Evolutionary conservation across 2,888 invertebrate species (phyloP).

Genomic region (Tetropium fuscum): DNA sequence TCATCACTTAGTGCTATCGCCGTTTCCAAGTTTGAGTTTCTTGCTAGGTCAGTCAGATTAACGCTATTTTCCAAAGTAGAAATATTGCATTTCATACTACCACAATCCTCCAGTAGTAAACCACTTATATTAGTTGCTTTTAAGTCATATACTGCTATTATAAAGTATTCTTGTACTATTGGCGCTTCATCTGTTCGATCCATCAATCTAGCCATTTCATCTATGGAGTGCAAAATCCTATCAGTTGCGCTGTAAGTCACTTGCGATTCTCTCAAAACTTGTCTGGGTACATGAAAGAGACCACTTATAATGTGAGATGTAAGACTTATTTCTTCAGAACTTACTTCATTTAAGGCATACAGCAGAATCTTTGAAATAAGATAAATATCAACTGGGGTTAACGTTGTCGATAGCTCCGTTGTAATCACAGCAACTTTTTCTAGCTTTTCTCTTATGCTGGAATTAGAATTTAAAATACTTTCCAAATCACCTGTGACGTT

Average conservation of each 20-base stretch:
- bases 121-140: slow-evolving; percentile 66
- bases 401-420: slow-evolving; percentile 2
- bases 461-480: slow-evolving; percentile 36
- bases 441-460: slow-evolving; percentile 34
- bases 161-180: slow-evolving; percentile 64
- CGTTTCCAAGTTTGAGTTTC: slow-evolving; percentile 32
- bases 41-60: slow-evolving; percentile 26
- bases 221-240: slow-evolving; percentile 40
- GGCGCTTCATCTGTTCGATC: slow-evolving; percentile 8
- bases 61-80: slow-evolving; percentile 15
- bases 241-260: slow-evolving; percentile 43
- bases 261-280: slow-evolving; percentile 44
- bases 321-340: slow-evolving; percentile 56
- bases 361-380: slow-evolving; percentile 48
- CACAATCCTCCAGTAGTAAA: slow-evolving; percentile 59
- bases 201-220: slow-evolving; percentile 38
- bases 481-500: slow-evolving; percentile 42
- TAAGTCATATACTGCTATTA: slow-evolving; percentile 64
- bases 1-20: slow-evolving; percentile 44
- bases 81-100: slow-evolving; percentile 58
- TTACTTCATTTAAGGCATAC: slow-evolving; percentile 4
- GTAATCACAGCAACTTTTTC: slow-evolving; percentile 32
- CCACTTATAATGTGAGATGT: slow-evolving; percentile 69
- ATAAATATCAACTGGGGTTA: slow-evolving; percentile 47
- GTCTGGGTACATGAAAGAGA: slow-evolving; percentile 42